Evolutionary conservation across 2,888 invertebrate species (phyloP).

Genomic region (Andricus curvator): DNA sequence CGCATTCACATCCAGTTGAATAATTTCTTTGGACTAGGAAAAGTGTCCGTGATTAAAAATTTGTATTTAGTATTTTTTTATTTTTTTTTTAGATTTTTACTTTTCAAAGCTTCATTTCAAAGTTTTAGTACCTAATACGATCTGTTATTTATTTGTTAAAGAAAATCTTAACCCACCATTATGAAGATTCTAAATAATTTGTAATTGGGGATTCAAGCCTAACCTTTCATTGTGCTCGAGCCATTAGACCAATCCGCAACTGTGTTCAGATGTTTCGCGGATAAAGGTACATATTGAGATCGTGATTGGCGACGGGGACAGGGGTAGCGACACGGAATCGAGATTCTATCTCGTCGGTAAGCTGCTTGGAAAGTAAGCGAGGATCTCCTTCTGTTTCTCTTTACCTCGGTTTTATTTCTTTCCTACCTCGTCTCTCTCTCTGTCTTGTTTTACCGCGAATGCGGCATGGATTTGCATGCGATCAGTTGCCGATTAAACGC

Average conservation of each 20-base stretch:
- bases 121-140: too few relatives aligned
- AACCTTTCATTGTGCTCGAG: conserved; percentile 18
- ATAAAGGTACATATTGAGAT: conserved; percentile 36
- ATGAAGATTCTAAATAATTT: too few relatives aligned
- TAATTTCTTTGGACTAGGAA: too few relatives aligned
- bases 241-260: conserved; percentile 37
- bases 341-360: conserved; percentile 59
- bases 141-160: too few relatives aligned
- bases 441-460: conserved; percentile 42
- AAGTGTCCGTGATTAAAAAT: too few relatives aligned
- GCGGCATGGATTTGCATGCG: conserved; percentile 67
- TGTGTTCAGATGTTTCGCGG: conserved; percentile 18
- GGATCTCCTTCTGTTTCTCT: conserved; percentile 37
- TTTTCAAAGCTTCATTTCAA: too few relatives aligned
- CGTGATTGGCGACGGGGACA: conserved; percentile 41
- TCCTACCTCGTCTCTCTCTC: conserved; percentile 46
- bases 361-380: conserved; percentile 47
- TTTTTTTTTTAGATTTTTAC: too few relatives aligned
- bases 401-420: conserved; percentile 41
- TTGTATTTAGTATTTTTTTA: too few relatives aligned
- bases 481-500: conserved; percentile 71
- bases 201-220: not conserved
- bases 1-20: too few relatives aligned
- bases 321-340: conserved; percentile 53
- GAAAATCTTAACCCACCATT: too few relatives aligned